Conservation (phyloP, 2,888 invertebrate genomes). For the Tupiocoris notatus region DNA sequence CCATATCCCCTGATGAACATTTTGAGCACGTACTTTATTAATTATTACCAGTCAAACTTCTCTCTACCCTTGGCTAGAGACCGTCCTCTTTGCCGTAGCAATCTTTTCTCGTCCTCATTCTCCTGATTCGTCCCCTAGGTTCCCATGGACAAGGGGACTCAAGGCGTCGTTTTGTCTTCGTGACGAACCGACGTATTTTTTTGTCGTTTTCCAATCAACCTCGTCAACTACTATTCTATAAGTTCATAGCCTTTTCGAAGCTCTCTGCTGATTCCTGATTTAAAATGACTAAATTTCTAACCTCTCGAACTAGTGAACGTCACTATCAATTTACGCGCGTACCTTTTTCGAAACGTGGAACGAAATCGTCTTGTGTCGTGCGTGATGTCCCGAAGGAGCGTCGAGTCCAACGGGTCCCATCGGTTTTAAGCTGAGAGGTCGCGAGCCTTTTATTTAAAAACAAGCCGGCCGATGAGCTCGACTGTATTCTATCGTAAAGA, state of each 20-base stretch:
- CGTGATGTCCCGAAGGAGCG: conserved; percentile 10
- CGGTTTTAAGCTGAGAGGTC: background rate
- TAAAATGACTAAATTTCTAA: too few species aligned
- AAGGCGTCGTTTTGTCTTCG: too few species aligned
- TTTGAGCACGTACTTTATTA: conserved; percentile 44
- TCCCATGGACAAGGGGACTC: background rate
- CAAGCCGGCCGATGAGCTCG: conserved; percentile 9
- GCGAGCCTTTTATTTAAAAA: background rate
- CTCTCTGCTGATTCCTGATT: too few species aligned
- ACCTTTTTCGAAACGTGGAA: background rate
- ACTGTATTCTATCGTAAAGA: conserved; percentile 15
- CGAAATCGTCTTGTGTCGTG: background rate
- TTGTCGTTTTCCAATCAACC: too few species aligned
- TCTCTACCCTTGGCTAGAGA: conserved; percentile 20
- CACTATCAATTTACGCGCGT: background rate
- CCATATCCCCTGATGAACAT: conserved; percentile 40
- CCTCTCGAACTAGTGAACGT: too few species aligned
- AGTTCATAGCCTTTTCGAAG: too few species aligned
- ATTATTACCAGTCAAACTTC: conserved; percentile 39
- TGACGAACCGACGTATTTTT: too few species aligned
- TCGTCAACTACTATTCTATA: too few species aligned
- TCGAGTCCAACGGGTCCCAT: background rate
- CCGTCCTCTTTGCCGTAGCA: background rate
- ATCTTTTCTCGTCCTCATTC: background rate
- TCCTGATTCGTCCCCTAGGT: background rate